Base-by-base conservation (phyloP, 2,888 invertebrate species). In the Troides helena region DNA sequence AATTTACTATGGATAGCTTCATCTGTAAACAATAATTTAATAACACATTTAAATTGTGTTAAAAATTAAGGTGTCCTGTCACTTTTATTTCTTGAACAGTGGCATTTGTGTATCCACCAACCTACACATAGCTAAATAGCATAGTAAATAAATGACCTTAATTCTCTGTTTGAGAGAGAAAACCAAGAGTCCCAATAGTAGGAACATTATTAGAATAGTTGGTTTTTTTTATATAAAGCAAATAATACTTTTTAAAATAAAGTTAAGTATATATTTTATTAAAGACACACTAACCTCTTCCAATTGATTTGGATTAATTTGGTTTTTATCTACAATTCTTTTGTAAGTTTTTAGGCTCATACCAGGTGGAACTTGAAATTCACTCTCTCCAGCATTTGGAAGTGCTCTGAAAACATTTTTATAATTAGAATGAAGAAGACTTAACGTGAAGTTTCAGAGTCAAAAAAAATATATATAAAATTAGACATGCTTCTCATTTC, bases 321-420 rank as follows among this genome's bases (percentile, higher is more conserved):
- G 94, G 80, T 92, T 95, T 80, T 96, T 96, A 6, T 94, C 94
- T 36, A 95, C 95, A 36, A 97, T 94, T 71, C 96, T 93, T 86
- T 96, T 96, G 80, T 96, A 97, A 1, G 96, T 95, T 80, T 94
- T 94, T 76, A 95, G 92, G 79, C 96, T 96, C 93, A 97, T 94
- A 10, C 97, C 97, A 0, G 96, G 95, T 0, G 97, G 97, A 1
- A 96, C 94, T 79, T 93, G 92, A 68, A 93, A 92, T 63, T 91
- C 88, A 75, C 90, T 92, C 68, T 93, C 87, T 5, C 93, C 93
- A 46, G 90, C 82, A 78, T 89, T 93, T 62, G 93, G 93, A 60
- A 94, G 83, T 17, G 94, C 93, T 77, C 94, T 94, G 73, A 57
- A 50, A 50, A 50, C 14, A 50, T 17, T 50, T 50, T 14, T 17